phyloP scores from a whole-genome alignment of 2,113 vertebrate species.

The Ia io region DNA sequence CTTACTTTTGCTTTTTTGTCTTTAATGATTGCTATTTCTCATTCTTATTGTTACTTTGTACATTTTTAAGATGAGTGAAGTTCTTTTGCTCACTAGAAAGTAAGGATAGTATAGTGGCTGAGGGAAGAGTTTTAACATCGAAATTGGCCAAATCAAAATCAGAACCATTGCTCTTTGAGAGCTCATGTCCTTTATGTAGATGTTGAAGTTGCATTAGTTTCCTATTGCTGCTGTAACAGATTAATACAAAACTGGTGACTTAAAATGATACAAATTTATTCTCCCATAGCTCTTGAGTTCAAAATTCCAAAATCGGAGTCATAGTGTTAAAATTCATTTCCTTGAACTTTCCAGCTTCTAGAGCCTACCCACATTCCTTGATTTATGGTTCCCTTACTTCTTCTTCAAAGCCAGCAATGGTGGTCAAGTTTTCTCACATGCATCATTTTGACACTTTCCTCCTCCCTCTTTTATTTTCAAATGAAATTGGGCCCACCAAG shows the following conservation, averaged over 20 bases:
- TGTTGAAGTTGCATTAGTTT: not conserved
- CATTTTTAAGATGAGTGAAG: not conserved
- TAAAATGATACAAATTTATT: not conserved
- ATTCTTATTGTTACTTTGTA: not conserved
- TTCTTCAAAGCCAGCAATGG: not conserved
- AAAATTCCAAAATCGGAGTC: not conserved
- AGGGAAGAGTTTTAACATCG: not conserved
- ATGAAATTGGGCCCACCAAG: not conserved
- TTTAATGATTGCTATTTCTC: not conserved
- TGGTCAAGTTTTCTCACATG: not conserved
- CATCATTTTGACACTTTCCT: not conserved
- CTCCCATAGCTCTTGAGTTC: not conserved
- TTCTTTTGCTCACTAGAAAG: not conserved
- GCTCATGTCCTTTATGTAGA: not conserved
- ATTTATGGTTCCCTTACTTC: not conserved
- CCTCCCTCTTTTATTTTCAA: not conserved
- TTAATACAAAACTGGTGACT: not conserved
- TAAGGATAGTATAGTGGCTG: not conserved
- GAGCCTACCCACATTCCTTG: not conserved
- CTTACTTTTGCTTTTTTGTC: not conserved
- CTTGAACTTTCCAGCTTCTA: not conserved
- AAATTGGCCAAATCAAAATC: not conserved
- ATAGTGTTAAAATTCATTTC: not conserved
- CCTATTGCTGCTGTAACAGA: not conserved
- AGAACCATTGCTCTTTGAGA: not conserved